Evolutionary conservation across 2,113 vertebrate species (phyloP).

Genomic region (Callipepla squamata): DNA sequence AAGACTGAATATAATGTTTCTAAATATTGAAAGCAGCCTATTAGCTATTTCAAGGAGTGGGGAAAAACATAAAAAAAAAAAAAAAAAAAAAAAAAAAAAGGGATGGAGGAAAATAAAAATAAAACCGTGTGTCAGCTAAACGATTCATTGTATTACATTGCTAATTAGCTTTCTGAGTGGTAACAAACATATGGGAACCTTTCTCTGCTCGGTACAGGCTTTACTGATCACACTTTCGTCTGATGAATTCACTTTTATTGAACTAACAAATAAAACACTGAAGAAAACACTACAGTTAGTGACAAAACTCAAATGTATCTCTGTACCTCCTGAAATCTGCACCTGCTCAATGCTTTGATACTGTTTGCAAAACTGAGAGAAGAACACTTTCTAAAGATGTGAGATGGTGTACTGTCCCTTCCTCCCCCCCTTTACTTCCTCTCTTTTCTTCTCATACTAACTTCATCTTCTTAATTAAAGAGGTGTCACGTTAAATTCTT

Average conservation of each 20-base stretch:
- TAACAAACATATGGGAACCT: background rate
- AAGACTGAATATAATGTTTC: background rate
- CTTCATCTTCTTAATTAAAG: background rate
- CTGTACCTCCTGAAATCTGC: background rate
- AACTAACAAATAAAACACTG: background rate
- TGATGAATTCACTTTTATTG: background rate
- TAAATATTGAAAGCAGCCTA: background rate
- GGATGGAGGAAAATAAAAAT: background rate
- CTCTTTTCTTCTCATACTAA: background rate
- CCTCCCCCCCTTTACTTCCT: too few species aligned
- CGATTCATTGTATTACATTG: background rate
- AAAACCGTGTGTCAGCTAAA: background rate
- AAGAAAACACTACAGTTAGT: background rate
- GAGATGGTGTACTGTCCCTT: background rate
- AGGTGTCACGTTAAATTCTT: background rate
- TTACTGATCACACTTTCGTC: background rate
- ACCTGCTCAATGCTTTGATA: background rate
- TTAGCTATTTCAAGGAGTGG: background rate
- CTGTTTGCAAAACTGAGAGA: background rate
- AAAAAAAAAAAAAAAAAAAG: background rate
- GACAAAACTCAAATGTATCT: background rate
- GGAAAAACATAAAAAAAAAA: background rate
- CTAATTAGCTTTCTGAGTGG: background rate
- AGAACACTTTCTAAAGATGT: background rate
- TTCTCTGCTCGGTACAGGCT: background rate